Base-by-base conservation (phyloP, 2,113 vertebrate species). In the Platycercus adscitus region DNA sequence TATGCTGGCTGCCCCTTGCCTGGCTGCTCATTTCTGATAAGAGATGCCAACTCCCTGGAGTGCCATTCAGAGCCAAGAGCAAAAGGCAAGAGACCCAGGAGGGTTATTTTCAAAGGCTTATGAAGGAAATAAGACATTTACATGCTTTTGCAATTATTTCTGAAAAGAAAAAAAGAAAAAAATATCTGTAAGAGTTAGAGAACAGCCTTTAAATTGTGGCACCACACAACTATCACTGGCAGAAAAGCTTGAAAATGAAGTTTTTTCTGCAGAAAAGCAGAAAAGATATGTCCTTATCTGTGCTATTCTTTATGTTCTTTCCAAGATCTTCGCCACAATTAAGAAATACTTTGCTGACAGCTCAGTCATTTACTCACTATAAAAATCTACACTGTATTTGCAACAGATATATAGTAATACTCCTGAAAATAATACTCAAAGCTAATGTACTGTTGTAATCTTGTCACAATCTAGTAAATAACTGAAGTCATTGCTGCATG, bases 21-120 rank as follows among this genome's bases (percentile, higher is more conserved):
- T 91, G 96, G 93, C 98, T 98, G 98, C 81, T 97, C 50, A 15
- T 75, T 96, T 89, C 97, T 97, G 98, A 98, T 98, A 98, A 98
- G 98, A 97, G 96, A 97, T 91, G 92, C 88, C 94, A 95, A 66
- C 85, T 98, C 98, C 97, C 97, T 88, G 20, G 97, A 96, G 98
- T 94, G 95, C 88, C 93, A 95, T 80, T 96, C 94, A 97, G 77
- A 95, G 91, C 94, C 0, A 10, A 96, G 87, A 97, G 97, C 73
- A 94, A 97, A 95, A 97, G 89, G 86, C 96, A 96, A 85, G n/a
- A 66, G 49, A 86, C 95, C 87, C 95, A 88, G 41, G 29, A 96
- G 81, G 92, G 91, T 96, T 97, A 82, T 95, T 97, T 98, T 98
- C 98, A 98, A 98, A 97, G 97, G 95, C 92, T 94, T 97, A 79